These are phyloP conservation scores for Lontra canadensis DNA, from an alignment of 2,113 vertebrate genomes.

Conservation along the genomic window DNA sequence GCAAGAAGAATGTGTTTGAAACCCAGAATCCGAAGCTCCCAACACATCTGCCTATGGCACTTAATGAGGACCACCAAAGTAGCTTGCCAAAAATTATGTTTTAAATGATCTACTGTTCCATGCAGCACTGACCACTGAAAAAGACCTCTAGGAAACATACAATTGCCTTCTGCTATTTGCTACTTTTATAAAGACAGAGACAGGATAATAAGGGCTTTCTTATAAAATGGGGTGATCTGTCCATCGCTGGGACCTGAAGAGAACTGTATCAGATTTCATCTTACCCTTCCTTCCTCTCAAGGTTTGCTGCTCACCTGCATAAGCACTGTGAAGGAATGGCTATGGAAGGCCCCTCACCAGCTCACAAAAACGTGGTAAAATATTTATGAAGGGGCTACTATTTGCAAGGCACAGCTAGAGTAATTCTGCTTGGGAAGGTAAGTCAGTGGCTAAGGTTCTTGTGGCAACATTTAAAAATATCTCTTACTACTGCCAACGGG, in stretches of 20 bases:
- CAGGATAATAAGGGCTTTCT: neutral
- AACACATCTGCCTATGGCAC: slow-evolving; percentile 22
- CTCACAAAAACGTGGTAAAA: neutral
- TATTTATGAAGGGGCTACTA: neutral
- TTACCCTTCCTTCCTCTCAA: neutral
- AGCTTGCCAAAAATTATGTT: slow-evolving; percentile 33
- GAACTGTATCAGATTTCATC: neutral
- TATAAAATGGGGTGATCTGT: neutral
- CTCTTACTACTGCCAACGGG: slow-evolving; percentile 66
- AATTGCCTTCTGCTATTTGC: slow-evolving; percentile 24
- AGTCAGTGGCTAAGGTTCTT: slow-evolving; percentile 72
- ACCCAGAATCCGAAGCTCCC: neutral
- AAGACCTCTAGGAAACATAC: neutral
- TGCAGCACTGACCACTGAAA: slow-evolving; percentile 31
- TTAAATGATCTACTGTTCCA: slow-evolving; percentile 34
- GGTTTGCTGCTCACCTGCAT: neutral
- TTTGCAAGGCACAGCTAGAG: neutral
- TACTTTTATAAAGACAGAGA: slow-evolving; percentile 37
- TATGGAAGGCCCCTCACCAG: neutral
- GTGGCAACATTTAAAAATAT: slow-evolving; percentile 68
- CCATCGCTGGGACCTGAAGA: neutral
- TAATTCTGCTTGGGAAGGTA: slow-evolving; percentile 65
- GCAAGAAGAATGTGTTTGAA: neutral
- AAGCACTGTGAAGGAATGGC: neutral
- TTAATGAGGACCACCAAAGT: slow-evolving; percentile 34